Base-by-base conservation (phyloP, 2,888 invertebrate genomes). In the Oasisia sp. region DNA sequence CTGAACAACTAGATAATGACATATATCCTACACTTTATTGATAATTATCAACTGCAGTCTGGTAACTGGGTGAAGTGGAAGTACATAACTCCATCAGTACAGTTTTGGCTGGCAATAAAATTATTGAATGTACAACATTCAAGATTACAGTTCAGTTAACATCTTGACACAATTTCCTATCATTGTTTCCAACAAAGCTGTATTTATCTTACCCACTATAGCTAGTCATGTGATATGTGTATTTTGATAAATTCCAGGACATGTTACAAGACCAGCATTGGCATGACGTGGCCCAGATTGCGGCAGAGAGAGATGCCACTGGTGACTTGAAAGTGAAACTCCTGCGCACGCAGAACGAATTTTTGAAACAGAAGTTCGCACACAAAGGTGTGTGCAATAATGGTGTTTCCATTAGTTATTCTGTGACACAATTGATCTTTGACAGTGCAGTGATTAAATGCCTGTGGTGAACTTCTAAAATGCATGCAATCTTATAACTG, bases 251-350 rank as follows among this genome's bases (percentile, higher is more conserved):
- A 74, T 74, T 91, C 4, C 44, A 45, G 56, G 50, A 91, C 56
- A 50, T 56, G 14, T 45, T 91, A 50, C 91, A 91, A n/a, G 91
- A 91, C 56, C 91, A 91, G 50, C 91, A 91, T 27, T 91, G 91
- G 91, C 44, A 32, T n/a, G 91, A 91, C n/a, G 27, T 91, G 0
- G 91, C 91, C 12, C 44, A 56, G 19, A 44, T 91, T 14, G 9
- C 91, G 7, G 50, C 44, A 12, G 91, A 91, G 56, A 14, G n/a
- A 45, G 27, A 91, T 5, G 27, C 91, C n/a, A 45, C 91, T 2
- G 32, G 91, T 19, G n/a, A 44, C 1, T 32, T 91, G 50, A 91
- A 91, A 56, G 91, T 91, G 14, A 32, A 90, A 32, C 90, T 90
- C 8, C 14, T 0, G 90, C 32, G 32, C 7, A 14, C 9, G 90